A percentile compares a stretch with the other conserved stretches of the same genome.
phyloP scores from a whole-genome alignment of 2,113 vertebrate species.

The Myiozetetes cayanensis region DNA sequence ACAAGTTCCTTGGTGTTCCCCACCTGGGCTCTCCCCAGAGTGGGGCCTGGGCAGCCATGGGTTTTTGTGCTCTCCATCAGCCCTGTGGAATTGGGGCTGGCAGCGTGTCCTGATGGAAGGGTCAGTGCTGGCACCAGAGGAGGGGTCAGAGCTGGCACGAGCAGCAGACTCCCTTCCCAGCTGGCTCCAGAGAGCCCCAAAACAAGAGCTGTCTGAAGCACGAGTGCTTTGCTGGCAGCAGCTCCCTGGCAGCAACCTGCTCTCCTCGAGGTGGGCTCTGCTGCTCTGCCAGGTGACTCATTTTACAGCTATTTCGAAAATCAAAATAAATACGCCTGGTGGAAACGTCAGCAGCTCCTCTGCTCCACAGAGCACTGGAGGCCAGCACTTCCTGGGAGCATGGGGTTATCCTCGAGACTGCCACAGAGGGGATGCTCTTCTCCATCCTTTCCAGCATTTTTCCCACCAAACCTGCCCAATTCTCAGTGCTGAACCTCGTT shows the following conservation, averaged over 20 bases:
- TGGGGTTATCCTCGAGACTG: fast-evolving
- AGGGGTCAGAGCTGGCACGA: background rate
- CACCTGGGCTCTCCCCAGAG: background rate
- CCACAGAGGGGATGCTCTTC: background rate
- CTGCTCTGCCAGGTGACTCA: conserved; percentile 37
- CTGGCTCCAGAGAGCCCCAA: background rate
- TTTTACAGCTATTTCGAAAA: conserved; percentile 12
- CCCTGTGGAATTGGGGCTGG: conserved; percentile 8
- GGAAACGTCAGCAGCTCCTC: background rate
- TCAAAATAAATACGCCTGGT: background rate
- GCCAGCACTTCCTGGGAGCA: fast-evolving
- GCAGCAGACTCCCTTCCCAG: background rate
- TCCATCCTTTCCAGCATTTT: background rate
- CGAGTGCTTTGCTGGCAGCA: background rate
- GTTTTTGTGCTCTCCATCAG: conserved; percentile 33
- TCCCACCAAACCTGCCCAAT: background rate
- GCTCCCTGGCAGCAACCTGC: background rate
- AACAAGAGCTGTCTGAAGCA: conserved; percentile 3
- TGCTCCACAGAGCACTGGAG: background rate
- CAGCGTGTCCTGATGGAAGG: background rate
- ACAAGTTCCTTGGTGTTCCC: background rate
- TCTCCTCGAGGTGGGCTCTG: conserved; percentile 23
- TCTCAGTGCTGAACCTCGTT: background rate
- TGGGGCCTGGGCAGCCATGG: fast-evolving
- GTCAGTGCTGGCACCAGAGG: background rate